phyloP scores from a whole-genome alignment of 2,113 vertebrate species.

The Brachypteracias leptosomus region DNA sequence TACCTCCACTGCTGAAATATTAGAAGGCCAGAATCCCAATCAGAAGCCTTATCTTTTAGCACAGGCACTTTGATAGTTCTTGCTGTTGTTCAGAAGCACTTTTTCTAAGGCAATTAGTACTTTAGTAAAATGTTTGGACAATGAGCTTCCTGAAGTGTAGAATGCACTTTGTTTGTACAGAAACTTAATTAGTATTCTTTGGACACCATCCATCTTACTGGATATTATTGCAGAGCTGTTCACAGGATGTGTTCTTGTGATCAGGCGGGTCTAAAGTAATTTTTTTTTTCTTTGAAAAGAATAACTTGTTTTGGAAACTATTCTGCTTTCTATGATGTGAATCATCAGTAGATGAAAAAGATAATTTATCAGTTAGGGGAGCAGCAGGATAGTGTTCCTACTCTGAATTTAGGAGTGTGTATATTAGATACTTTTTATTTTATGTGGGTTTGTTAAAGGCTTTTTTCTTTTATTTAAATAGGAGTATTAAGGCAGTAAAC shows the following conservation, averaged over 20 bases:
- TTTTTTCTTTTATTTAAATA: not conserved
- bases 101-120: not conserved
- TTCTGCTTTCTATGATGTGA: not conserved
- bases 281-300: not conserved
- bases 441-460: not conserved
- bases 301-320: constrained; percentile 1
- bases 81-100: not conserved
- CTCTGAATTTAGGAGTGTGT: not conserved
- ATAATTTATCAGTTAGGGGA: not conserved
- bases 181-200: constrained; percentile 61
- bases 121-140: constrained; percentile 34
- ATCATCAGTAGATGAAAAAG: not conserved
- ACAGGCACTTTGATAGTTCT: not conserved
- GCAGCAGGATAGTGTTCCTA: not conserved
- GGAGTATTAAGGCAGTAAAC: not conserved
- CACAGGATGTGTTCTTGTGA: constrained; percentile 41
- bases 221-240: not conserved
- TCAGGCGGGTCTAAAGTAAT: not conserved
- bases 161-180: constrained; percentile 35
- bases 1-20: not conserved
- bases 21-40: not conserved
- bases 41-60: not conserved
- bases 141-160: not conserved
- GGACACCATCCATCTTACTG: not conserved
- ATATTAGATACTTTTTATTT: not conserved